Evolutionary conservation across 2,797 vertebrate genomes (phyloP).

Genomic region (Esox masquinongy): DNA sequence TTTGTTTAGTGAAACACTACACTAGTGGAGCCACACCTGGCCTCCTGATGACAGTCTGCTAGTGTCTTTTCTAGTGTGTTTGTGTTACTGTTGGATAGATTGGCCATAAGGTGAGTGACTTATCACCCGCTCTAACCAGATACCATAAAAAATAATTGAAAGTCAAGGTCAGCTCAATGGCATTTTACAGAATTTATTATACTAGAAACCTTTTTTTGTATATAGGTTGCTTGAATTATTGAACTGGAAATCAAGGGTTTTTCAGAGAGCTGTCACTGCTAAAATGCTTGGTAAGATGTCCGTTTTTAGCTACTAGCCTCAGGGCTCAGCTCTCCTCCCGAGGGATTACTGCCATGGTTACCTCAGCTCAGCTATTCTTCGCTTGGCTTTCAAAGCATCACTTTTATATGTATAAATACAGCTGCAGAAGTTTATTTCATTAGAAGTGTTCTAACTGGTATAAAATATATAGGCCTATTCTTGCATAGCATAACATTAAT

Average conservation of each 20-base stretch:
- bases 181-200: background rate
- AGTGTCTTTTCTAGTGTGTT: background rate
- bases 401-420: background rate
- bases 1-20: background rate
- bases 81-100: too few species aligned
- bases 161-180: background rate
- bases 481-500: background rate
- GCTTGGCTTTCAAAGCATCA: background rate
- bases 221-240: background rate
- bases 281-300: background rate
- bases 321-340: background rate
- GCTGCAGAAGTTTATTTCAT: background rate
- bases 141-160: background rate
- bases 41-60: background rate
- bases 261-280: background rate
- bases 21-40: too few species aligned
- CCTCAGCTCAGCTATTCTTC: background rate
- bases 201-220: background rate
- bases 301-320: background rate
- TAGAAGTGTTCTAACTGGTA: background rate
- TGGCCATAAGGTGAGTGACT: background rate
- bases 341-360: background rate
- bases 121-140: background rate
- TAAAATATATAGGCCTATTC: background rate
- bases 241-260: background rate